phyloP scores from a whole-genome alignment of 2,113 vertebrate species.

The Brachirus orientalis region DNA sequence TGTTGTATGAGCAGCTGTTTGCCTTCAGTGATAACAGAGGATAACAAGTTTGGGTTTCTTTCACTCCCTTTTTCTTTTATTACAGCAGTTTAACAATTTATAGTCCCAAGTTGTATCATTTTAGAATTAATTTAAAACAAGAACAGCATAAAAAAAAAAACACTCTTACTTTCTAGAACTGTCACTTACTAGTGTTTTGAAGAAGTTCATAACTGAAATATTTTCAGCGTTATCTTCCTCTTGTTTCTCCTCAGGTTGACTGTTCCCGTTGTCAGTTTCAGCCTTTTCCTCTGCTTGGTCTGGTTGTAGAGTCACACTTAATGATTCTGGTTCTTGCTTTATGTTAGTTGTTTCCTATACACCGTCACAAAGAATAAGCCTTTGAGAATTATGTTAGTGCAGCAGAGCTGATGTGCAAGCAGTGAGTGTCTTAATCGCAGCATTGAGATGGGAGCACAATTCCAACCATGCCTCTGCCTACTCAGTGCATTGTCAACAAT shows the following conservation, averaged over 20 bases:
- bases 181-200: constrained; percentile 92
- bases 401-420: constrained; percentile 73
- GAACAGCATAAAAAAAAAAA: not conserved
- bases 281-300: constrained; percentile 39
- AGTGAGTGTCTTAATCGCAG: constrained; percentile 78
- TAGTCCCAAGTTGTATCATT: not conserved
- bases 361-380: constrained; percentile 72
- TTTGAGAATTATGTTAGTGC: constrained; percentile 68
- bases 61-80: not conserved
- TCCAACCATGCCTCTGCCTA: constrained; percentile 87
- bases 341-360: constrained; percentile 72
- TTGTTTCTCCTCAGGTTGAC: constrained; percentile 53
- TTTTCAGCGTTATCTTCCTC: constrained; percentile 70
- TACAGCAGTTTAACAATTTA: not conserved
- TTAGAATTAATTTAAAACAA: constrained; percentile 4
- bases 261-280: constrained; percentile 36
- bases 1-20: not conserved
- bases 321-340: constrained; percentile 59
- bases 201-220: constrained; percentile 96
- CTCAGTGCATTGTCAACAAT: constrained; percentile 81
- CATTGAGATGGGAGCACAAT: constrained; percentile 83
- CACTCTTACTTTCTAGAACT: not conserved
- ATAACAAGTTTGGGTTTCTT: constrained; percentile 12
- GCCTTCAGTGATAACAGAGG: not conserved
- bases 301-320: constrained; percentile 33